Evolutionary conservation across 92 coral and sea anemone species (phyloP).

Genomic region (Metridium senile): DNA sequence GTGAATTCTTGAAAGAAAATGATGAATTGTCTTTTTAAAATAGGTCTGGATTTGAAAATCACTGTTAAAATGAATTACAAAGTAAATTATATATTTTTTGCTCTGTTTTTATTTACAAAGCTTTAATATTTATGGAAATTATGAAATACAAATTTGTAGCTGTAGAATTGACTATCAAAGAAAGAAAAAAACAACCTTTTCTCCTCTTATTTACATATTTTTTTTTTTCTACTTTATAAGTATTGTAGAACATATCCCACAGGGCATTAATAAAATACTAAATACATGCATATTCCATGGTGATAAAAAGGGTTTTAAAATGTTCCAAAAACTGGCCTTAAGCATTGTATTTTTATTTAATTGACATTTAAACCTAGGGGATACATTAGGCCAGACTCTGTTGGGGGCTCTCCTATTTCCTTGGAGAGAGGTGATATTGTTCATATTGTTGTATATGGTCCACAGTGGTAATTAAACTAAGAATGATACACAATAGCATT

Average conservation of each 20-base stretch:
- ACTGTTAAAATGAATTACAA: too few relatives aligned
- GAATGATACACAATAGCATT: neutral
- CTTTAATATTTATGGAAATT: too few relatives aligned
- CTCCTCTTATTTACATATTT: too few relatives aligned
- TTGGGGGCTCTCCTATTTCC: neutral
- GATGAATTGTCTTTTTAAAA: too few relatives aligned
- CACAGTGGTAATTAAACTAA: conserved; percentile 8
- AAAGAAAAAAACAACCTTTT: too few relatives aligned
- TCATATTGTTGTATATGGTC: neutral
- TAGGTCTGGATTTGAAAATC: too few relatives aligned
- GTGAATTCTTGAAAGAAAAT: too few relatives aligned
- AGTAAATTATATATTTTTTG: too few relatives aligned
- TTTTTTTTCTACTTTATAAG: too few relatives aligned
- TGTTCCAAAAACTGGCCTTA: neutral
- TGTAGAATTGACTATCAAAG: too few relatives aligned
- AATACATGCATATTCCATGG: conserved; percentile 6
- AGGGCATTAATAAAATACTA: neutral
- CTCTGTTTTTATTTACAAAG: too few relatives aligned
- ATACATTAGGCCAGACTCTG: conserved; percentile 8
- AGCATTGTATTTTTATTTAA: neutral
- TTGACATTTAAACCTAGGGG: neutral
- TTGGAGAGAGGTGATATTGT: neutral
- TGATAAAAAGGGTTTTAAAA: neutral
- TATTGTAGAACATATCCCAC: neutral
- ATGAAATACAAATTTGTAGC: too few relatives aligned